A percentile compares a stretch with the other conserved stretches of the same genome.
phyloP scores from a whole-genome alignment of 2,797 vertebrate genomes.

The Spinus pinus region DNA sequence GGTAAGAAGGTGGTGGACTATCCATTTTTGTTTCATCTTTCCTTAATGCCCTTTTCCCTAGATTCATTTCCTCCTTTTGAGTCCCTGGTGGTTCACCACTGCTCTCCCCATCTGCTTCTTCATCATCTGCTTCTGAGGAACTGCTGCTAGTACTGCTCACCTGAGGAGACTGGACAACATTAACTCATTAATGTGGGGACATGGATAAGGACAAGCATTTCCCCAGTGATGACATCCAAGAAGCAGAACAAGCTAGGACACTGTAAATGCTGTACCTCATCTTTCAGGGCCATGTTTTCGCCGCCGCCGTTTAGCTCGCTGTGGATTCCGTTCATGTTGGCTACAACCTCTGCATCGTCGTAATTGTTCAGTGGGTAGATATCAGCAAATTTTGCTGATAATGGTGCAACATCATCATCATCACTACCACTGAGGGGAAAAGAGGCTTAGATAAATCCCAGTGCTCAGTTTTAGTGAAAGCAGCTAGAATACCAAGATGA shows the following conservation, averaged over 20 bases:
- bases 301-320: constrained; percentile 84
- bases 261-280: constrained; percentile 77
- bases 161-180: constrained; percentile 78
- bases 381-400: constrained; percentile 89
- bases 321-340: constrained; percentile 89
- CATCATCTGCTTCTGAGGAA: constrained; percentile 94
- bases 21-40: constrained; percentile 72
- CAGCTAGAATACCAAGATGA: neutral
- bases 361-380: constrained; percentile 90
- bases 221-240: neutral
- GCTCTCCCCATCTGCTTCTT: constrained; percentile 86
- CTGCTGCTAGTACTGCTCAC: constrained; percentile 86
- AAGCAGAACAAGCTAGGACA: neutral
- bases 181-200: neutral
- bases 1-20: constrained; percentile 90
- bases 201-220: neutral
- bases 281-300: constrained; percentile 83
- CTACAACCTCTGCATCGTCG: constrained; percentile 80
- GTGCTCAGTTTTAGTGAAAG: neutral
- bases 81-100: constrained; percentile 79
- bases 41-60: constrained; percentile 73
- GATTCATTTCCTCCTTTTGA: constrained; percentile 74
- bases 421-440: constrained; percentile 76
- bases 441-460: constrained; percentile 10
- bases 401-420: constrained; percentile 89